phyloP scores from a whole-genome alignment of 2,888 invertebrate genomes.

The Boloria euphrosyne region DNA sequence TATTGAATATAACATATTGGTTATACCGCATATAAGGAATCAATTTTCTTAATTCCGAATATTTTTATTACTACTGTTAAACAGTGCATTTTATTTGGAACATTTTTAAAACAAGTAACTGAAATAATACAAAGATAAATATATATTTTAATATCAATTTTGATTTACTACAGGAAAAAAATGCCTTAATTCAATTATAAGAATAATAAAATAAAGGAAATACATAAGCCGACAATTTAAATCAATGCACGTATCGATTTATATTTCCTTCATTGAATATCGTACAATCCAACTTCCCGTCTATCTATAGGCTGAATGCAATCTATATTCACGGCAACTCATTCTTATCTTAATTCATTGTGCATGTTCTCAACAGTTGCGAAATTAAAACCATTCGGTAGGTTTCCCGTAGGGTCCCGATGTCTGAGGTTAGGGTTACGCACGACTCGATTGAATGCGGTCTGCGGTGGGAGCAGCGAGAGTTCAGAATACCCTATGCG shows the following conservation, averaged over 20 bases:
- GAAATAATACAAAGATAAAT: too few species aligned
- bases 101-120: too few species aligned
- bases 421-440: constrained; percentile 60
- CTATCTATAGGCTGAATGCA: constrained; percentile 29
- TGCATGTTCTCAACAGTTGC: constrained; percentile 46
- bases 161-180: too few species aligned
- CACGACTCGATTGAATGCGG: constrained; percentile 69
- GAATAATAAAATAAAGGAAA: too few species aligned
- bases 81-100: too few species aligned
- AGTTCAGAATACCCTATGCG: constrained; percentile 50
- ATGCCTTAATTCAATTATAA: too few species aligned
- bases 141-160: too few species aligned
- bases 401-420: constrained; percentile 60
- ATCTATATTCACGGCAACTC: constrained; percentile 27
- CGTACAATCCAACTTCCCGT: constrained; percentile 29
- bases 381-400: constrained; percentile 20
- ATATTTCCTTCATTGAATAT: constrained; percentile 35
- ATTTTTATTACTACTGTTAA: too few species aligned
- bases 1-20: too few species aligned
- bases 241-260: constrained; percentile 33
- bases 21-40: too few species aligned
- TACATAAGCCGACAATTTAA: constrained; percentile 22
- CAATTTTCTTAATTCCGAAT: too few species aligned
- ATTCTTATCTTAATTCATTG: constrained; percentile 61
- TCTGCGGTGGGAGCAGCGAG: constrained; percentile 52